Evolutionary conservation across 2,113 vertebrate species (phyloP), one percentile per base, ranked within the genome.

Genomic region (Pterocles orientalis): DNA sequence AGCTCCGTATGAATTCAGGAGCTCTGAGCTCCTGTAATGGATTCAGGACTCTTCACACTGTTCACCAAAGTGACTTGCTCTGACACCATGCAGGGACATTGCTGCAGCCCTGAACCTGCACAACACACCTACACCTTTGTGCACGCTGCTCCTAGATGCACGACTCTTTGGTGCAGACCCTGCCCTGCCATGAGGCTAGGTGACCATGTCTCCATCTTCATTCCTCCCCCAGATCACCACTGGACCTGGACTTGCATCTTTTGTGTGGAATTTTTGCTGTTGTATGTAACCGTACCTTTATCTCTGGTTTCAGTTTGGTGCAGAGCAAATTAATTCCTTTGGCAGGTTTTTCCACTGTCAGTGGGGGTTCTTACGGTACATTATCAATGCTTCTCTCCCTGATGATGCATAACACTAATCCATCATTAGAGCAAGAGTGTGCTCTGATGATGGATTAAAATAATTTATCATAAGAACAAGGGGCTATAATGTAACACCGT

Each of bases 401-500:
- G 91, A 80, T 92, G 95, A 95, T 96, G 88, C 91, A 94, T 94
- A 87, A 82, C 95, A 94, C 90, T 87, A 96, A 97, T 96, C 94
- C 92, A 96, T 94, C 95, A 92, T 69, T 64, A 88, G 45, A 97
- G 92, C 64, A 87, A 94, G 86, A 91, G 84, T 45, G 69, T 94
- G 86, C 87, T 88, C 76, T 64, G 94, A 89, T 94, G 96, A 96
- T 97, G 95, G 92, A 97, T 96, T 97, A 91, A 97, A 97, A 97
- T 96, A 96, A 97, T 96, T 95, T 97, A 97, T 96, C 96, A 96
- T 95, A 76, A 88, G 95, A 97, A 96, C 96, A 97, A 97, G 96
- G 88, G 88, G 71, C 73, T 94, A 82, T 95, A 97, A 96, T 95
- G 84, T 93, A 96, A 82, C 93, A 90, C 92, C 6, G 6, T 96